These are phyloP conservation scores for Meiosimyza platycephala DNA, from an alignment of 2,888 invertebrate genomes.

Conservation along the genomic window DNA sequence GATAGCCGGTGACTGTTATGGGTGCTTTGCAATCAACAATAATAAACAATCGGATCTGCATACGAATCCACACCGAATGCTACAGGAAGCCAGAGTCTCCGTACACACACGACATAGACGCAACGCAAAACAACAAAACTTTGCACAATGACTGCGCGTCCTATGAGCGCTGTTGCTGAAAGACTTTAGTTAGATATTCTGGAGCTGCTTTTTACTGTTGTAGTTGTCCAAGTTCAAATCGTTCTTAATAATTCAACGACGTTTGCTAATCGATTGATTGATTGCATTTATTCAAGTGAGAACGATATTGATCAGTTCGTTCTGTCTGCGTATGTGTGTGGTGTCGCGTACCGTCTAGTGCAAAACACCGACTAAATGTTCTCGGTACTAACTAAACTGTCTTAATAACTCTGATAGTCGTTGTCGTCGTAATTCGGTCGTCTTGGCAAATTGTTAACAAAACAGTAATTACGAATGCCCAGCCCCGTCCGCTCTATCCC, in stretches of 20 bases:
- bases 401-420: constrained; percentile 59
- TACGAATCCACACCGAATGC: too few species aligned
- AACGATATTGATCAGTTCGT: not conserved
- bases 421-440: constrained; percentile 46
- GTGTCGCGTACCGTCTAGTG: constrained; percentile 54
- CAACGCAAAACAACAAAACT: not conserved
- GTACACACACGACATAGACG: not conserved
- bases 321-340: not conserved
- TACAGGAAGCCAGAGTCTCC: too few species aligned
- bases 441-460: constrained; percentile 61
- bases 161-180: not conserved
- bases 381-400: constrained; percentile 63
- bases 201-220: not conserved
- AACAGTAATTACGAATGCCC: constrained; percentile 49
- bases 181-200: not conserved
- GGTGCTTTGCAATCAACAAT: too few species aligned
- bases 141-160: not conserved
- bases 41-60: too few species aligned
- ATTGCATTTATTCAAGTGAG: not conserved
- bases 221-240: not conserved
- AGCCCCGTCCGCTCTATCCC: constrained; percentile 15
- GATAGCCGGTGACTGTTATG: not conserved
- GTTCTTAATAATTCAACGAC: not conserved
- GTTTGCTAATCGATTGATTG: constrained; percentile 15
- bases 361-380: constrained; percentile 64